These are phyloP conservation scores for Proterorhinus semilunaris DNA, from an alignment of 2,113 vertebrate species.

Conservation along the genomic window DNA sequence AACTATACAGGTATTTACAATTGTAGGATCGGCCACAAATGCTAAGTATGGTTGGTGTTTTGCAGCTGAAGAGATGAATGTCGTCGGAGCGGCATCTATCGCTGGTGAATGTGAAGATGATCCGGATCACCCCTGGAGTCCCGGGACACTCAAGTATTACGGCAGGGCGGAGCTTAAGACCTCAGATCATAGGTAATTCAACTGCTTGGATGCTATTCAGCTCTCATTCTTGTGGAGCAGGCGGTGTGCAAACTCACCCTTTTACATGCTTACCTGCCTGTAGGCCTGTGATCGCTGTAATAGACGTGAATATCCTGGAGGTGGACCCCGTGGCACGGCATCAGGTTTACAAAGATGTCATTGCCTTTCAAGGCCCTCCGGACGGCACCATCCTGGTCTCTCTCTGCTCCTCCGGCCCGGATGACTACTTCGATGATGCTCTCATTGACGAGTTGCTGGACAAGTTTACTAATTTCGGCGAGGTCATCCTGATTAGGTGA, in stretches of 20 bases:
- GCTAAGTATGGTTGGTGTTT: constrained; percentile 12
- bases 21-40: neutral
- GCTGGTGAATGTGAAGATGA: constrained; percentile 78
- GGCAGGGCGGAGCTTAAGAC: constrained; percentile 97
- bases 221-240: neutral
- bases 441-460: constrained; percentile 95
- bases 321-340: constrained; percentile 93
- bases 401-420: constrained; percentile 84
- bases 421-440: constrained; percentile 88
- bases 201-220: neutral
- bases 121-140: constrained; percentile 81
- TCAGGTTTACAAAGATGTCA: constrained; percentile 92
- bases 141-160: constrained; percentile 90
- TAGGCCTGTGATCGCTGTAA: constrained; percentile 93
- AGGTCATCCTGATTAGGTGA: constrained; percentile 97
- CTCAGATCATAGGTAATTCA: constrained; percentile 90
- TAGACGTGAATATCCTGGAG: constrained; percentile 95
- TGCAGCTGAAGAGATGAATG: constrained; percentile 92
- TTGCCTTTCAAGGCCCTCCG: constrained; percentile 90
- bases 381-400: constrained; percentile 95
- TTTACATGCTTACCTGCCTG: neutral
- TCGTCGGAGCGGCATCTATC: constrained; percentile 83
- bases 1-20: too few relatives aligned
- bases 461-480: constrained; percentile 89
- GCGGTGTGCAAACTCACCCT: neutral